Conservation (phyloP, 92 coral and sea anemone species). For the Paramuricea clavata region DNA sequence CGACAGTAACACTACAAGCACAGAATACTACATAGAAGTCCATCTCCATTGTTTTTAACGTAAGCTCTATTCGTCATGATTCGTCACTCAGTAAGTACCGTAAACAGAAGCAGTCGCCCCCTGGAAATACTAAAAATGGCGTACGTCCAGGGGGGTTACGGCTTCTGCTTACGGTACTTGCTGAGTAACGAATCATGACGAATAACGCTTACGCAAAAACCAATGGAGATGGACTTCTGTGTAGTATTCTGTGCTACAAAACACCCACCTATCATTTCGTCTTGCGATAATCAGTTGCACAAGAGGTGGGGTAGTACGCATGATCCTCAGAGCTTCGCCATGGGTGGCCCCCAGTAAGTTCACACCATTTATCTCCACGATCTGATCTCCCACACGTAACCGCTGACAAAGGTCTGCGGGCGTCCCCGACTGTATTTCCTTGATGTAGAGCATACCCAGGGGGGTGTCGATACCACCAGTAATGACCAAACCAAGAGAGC, state of each 20-base stretch:
- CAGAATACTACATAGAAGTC: no score
- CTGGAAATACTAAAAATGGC: no score
- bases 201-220: no score
- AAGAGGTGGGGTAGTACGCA: slow-evolving; percentile 92
- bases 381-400: slow-evolving; percentile 89
- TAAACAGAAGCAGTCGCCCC: no score
- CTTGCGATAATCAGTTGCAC: slow-evolving; percentile 94
- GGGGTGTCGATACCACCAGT: slow-evolving; percentile 97
- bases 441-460: slow-evolving; percentile 92
- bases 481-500: slow-evolving; percentile 91
- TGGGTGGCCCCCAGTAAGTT: slow-evolving; percentile 92
- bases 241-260: background rate
- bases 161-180: no score
- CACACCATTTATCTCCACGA: slow-evolving; percentile 88
- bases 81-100: no score
- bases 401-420: slow-evolving; percentile 94
- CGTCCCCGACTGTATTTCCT: slow-evolving; percentile 85
- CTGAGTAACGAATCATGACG: no score
- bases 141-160: no score
- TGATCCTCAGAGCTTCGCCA: slow-evolving; percentile 84
- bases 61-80: no score
- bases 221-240: no score
- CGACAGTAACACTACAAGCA: no score
- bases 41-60: no score
- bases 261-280: slow-evolving; percentile 71